Evolutionary conservation across 2,888 invertebrate species (phyloP), one percentile per base, ranked within the genome.

Genomic region (Sceliomorpha sp.): DNA sequence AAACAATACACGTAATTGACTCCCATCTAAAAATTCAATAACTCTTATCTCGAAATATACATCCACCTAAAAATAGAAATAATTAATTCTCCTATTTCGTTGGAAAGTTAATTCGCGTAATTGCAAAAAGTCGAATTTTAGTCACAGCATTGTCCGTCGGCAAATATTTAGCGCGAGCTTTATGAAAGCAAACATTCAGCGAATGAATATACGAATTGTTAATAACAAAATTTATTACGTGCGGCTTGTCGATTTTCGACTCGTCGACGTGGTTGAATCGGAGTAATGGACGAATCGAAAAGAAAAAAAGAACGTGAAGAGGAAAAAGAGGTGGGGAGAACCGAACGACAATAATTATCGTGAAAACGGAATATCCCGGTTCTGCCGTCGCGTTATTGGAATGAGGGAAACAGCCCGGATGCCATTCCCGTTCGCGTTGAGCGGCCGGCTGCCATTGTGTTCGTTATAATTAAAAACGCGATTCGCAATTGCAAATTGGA

Each of bases 401-500:
- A 73, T 73, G 74, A 70, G 63, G 68, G 75, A 70, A 60, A 70
- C 68, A 76, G 78, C 75, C 79, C 84, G 85, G 83, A 85, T 85
- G 84, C 85, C 83, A 86, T 86, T 85, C 82, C 80, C 78, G 80
- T 78, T 79, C 74, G 74, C 69, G 74, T 78, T 75, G 78, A 45
- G 62, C 69, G 69, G 56, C 58, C 69, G 74, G 77, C 81, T 79
- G 83, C 87, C 87, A 87, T 88, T 88, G 86, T 86, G 84, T 88
- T 87, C 85, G 87, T 86, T 88, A 87, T 88, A 88, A 88, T 88
- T 88, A 88, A 88, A 86, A 88, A 88, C 86, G 84, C 88, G 82
- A 87, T 85, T 88, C 85, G 86, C 86, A 88, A 88, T 88, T 87
- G 87, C 87, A 87, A 87, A 88, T 88, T 87, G 88, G 87, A 88